These are phyloP conservation scores for Brachyptera risi DNA, from an alignment of 2,888 invertebrate species.

Conservation along the genomic window DNA sequence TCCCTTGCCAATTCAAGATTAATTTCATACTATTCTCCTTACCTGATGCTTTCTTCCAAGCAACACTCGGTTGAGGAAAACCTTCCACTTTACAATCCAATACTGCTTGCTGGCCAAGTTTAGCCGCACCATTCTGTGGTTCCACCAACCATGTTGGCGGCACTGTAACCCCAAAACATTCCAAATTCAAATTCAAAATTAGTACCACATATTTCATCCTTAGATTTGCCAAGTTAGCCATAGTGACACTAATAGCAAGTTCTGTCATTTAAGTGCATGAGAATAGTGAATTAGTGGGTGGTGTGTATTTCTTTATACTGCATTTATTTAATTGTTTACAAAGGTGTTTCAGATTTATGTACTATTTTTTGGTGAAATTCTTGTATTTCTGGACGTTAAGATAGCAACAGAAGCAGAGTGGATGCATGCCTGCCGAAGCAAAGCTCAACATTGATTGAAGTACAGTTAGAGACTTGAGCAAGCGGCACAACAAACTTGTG, in stretches of 20 bases:
- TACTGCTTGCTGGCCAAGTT: slow-evolving; percentile 64
- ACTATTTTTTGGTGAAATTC: not conserved
- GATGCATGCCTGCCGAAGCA: not conserved
- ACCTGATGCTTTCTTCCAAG: slow-evolving; percentile 55
- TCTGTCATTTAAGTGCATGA: too few relatives aligned
- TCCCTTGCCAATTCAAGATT: too few relatives aligned
- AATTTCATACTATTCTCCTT: slow-evolving; percentile 32
- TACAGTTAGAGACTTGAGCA: not conserved
- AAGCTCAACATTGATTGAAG: not conserved
- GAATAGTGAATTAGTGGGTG: too few relatives aligned
- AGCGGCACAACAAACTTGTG: not conserved
- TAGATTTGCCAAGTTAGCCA: too few relatives aligned
- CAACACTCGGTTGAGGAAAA: slow-evolving; percentile 61
- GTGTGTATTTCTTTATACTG: too few relatives aligned
- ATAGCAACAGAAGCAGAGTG: not conserved
- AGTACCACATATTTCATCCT: not conserved
- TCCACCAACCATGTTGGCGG: slow-evolving; percentile 73
- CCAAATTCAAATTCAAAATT: too few relatives aligned
- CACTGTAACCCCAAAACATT: slow-evolving; percentile 50
- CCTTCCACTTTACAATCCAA: slow-evolving; percentile 72
- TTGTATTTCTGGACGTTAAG: not conserved
- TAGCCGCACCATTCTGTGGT: slow-evolving; percentile 65
- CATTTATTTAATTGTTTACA: too few relatives aligned
- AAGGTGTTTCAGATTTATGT: too few relatives aligned
- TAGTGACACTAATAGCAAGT: not conserved